Conservation (phyloP, 1,140 invertebrate genomes). For the Megalopta genalis region DNA sequence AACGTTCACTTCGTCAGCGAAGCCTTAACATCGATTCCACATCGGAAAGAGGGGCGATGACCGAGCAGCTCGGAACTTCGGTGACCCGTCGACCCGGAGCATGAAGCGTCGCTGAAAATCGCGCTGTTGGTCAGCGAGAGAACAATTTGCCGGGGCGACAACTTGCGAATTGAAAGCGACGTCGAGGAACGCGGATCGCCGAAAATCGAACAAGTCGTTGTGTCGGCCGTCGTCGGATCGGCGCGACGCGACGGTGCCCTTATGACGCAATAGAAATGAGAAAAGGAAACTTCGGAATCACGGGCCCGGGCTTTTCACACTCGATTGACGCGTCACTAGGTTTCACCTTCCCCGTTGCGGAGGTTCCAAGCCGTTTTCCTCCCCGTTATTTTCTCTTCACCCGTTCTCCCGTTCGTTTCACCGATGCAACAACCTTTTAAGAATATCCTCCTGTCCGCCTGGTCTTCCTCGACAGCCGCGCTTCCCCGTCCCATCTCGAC, state of each 20-base stretch:
- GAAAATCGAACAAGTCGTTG: not conserved
- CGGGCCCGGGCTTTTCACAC: slow-evolving; percentile 28
- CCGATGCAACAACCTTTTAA: slow-evolving; percentile 38
- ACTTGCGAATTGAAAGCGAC: not conserved
- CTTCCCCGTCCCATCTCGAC: not conserved
- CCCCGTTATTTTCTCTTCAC: slow-evolving; percentile 17
- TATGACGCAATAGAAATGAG: slow-evolving; percentile 29
- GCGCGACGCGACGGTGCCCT: not conserved
- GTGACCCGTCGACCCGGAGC: too few relatives aligned
- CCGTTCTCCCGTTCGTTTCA: not conserved
- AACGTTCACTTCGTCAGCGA: too few relatives aligned
- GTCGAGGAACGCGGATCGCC: not conserved
- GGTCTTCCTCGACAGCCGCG: not conserved
- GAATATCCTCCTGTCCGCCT: slow-evolving; percentile 1
- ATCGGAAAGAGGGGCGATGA: too few relatives aligned
- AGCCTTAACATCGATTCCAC: too few relatives aligned
- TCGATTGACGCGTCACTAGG: slow-evolving; percentile 37
- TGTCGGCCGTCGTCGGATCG: too few relatives aligned
- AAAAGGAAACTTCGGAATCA: slow-evolving; percentile 29
- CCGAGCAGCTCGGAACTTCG: too few relatives aligned
- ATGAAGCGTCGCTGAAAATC: too few relatives aligned
- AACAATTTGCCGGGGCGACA: not conserved
- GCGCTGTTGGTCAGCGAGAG: not conserved
- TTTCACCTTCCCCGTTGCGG: not conserved
- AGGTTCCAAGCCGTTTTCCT: not conserved